Base-by-base conservation (phyloP, 2,888 invertebrate genomes). In the Acanthacorydalis orientalis region DNA sequence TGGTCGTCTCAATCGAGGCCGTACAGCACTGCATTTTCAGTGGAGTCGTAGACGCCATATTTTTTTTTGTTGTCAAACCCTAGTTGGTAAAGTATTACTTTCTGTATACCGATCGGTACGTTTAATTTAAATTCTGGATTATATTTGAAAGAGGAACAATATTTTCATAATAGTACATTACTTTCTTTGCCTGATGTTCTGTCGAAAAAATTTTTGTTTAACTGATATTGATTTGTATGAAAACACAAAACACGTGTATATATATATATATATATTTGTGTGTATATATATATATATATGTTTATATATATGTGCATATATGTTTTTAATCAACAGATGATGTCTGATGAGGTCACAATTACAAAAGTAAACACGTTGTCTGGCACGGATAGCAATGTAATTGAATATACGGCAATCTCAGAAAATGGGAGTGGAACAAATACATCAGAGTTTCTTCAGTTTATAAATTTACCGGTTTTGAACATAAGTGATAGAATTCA, bases 41-140 rank as follows among this genome's bases (percentile, higher is more conserved):
- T 31, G 10, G 43, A 43, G 32, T 43, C 14, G n/a, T 9, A n/a
- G 31, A 31, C 43, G 34, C 43, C 43, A 43, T 43, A 12, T 43
- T 43, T 14, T 31, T 31, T 43, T 7, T 41, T 2, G 11, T 41
- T 43, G 43, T 31, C 43, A 43, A 31, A 14, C 15, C 43, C 43
- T 32, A 33, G 43, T 43, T 33, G 43, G 43, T 43, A 43, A 43
- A 33, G 37, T 33, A 43, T 43, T 14, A 43, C 34, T 43, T 43
- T 32, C 43, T 43, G 43, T 31, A 43, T 43, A 43, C 43, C 43
- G 43, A 43, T 43, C 14, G 43, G 14, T 32, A 42, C 16, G 12
- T 42, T 37, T 37, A 16, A 41, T 23, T 41, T 23, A 23, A 23
- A 23, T 23, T 23, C 23, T 23, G 2, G 23, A 23, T 23, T 23